phyloP scores from a whole-genome alignment of 1,140 invertebrate species.

The Sesamia nonagrioides region DNA sequence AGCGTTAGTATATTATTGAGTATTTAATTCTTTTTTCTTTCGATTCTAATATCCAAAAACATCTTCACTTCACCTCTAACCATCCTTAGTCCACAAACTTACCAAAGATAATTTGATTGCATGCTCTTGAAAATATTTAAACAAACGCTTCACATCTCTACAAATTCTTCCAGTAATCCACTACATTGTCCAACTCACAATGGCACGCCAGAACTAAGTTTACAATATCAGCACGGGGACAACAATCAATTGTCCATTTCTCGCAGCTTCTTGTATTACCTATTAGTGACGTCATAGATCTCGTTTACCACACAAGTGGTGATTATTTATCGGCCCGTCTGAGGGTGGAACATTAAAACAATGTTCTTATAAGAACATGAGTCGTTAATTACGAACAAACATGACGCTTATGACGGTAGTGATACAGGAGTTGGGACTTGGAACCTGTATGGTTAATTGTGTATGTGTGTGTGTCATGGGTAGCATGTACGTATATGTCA shows the following conservation, averaged over 20 bases:
- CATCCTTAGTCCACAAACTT: too few species aligned
- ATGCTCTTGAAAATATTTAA: not conserved
- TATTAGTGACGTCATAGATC: constrained; percentile 68
- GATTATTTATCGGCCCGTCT: constrained; percentile 74
- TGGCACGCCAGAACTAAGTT: constrained; percentile 2
- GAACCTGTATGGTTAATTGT: constrained; percentile 23
- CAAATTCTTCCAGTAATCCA: constrained; percentile 13
- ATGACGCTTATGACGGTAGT: constrained; percentile 66
- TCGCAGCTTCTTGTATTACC: constrained; percentile 56
- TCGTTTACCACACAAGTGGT: constrained; percentile 57
- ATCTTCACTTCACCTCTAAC: too few species aligned
- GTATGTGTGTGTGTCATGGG: constrained; percentile 3
- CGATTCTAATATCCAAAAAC: too few species aligned
- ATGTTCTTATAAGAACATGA: constrained; percentile 75
- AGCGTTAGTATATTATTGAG: too few species aligned
- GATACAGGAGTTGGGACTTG: constrained; percentile 51
- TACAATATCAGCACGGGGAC: constrained; percentile 37
- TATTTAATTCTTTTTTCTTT: too few species aligned
- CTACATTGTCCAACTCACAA: constrained; percentile 7
- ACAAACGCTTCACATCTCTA: not conserved
- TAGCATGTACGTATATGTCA: not conserved
- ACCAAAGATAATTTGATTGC: too few species aligned
- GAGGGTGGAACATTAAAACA: constrained; percentile 71
- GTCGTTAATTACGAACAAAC: constrained; percentile 84
- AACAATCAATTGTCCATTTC: constrained; percentile 77